Conservation (phyloP, 2,888 invertebrate genomes). For the Drosophila infuscata region DNA sequence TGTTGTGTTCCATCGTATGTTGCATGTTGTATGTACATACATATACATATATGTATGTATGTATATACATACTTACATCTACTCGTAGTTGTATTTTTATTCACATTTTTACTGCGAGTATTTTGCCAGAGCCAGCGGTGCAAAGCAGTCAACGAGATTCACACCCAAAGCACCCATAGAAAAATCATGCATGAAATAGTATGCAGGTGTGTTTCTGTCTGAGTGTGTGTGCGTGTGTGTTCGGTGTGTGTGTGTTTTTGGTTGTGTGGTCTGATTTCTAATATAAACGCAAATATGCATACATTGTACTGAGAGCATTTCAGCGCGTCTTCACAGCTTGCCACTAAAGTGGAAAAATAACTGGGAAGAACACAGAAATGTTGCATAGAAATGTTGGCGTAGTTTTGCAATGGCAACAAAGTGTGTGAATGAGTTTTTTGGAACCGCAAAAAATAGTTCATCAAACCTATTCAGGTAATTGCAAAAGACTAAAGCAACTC, state of each 20-base stretch:
- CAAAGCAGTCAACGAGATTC: slow-evolving; percentile 61
- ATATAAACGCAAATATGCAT: slow-evolving; percentile 63
- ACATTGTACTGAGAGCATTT: slow-evolving; percentile 54
- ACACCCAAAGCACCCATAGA: slow-evolving; percentile 47
- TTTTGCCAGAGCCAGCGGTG: slow-evolving; percentile 39
- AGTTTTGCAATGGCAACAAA: background rate
- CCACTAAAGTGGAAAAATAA: slow-evolving; percentile 15
- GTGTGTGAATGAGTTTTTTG: background rate
- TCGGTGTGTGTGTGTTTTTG: slow-evolving; percentile 11
- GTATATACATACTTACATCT: background rate
- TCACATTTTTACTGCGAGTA: slow-evolving; percentile 38
- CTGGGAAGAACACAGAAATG: background rate
- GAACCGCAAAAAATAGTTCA: background rate
- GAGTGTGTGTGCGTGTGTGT: slow-evolving; percentile 11
- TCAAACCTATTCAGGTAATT: background rate
- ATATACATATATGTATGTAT: background rate
- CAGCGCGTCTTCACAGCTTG: slow-evolving; percentile 45
- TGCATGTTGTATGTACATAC: slow-evolving; percentile 31
- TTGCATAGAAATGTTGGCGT: background rate
- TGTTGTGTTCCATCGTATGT: slow-evolving; percentile 71
- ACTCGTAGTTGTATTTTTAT: slow-evolving; percentile 24
- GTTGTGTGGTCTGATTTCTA: slow-evolving; percentile 45
- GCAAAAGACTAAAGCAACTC: background rate
- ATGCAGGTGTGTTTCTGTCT: slow-evolving; percentile 19
- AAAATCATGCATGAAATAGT: slow-evolving; percentile 52